Conservation (phyloP, 2,888 invertebrate species). For the Thelaira solivaga region DNA sequence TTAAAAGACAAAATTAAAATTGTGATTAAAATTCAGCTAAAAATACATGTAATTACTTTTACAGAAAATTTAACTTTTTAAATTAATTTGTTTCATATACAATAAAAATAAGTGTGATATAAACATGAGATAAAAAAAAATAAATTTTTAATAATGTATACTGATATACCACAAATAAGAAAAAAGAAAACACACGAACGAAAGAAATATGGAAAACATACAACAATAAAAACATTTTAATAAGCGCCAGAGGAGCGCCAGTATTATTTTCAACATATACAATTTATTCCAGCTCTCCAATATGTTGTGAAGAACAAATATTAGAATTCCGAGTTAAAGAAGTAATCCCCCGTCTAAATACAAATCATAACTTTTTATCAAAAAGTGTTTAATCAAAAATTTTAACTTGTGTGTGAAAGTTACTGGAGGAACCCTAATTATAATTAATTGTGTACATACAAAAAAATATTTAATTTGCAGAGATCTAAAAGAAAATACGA, state of each 20-base stretch:
- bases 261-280: conserved; percentile 5
- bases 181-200: conserved; percentile 13
- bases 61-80: no score
- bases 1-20: conserved; percentile 11
- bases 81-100: not conserved
- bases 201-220: conserved; percentile 26
- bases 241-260: conserved; percentile 49
- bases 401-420: not conserved
- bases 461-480: no score
- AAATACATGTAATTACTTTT: not conserved
- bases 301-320: conserved; percentile 11
- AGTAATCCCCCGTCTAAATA: not conserved
- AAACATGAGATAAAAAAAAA: not conserved
- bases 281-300: not conserved
- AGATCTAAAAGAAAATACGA: no score
- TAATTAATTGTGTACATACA: no score
- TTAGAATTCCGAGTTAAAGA: not conserved
- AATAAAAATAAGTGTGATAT: not conserved
- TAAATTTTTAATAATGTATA: conserved; percentile 35
- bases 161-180: conserved; percentile 8
- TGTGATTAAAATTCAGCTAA: conserved; percentile 3
- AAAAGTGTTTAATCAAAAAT: not conserved
- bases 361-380: not conserved
- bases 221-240: conserved; percentile 37
- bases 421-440: not conserved